Evolutionary conservation across 2,113 vertebrate genomes (phyloP).

Genomic region (Nibea coibor): DNA sequence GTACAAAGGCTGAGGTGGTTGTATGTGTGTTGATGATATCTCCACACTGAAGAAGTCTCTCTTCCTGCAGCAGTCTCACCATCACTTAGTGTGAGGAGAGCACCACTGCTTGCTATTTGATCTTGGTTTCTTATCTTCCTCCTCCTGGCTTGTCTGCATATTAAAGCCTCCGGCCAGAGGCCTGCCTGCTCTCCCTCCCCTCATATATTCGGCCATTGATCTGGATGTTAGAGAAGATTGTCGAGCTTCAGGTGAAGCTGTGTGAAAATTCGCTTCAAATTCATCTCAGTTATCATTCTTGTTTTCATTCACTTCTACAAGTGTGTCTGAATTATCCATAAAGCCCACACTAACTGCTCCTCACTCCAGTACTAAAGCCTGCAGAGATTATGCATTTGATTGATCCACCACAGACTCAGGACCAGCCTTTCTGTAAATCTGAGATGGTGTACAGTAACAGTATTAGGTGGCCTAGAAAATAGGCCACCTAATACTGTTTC

Average conservation of each 20-base stretch:
- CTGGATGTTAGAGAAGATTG: neutral
- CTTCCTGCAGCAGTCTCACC: neutral
- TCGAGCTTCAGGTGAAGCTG: neutral
- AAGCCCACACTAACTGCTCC: neutral
- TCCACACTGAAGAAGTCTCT: constrained; percentile 1
- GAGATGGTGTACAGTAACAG: too few species aligned
- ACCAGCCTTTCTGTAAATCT: neutral
- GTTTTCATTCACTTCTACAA: neutral
- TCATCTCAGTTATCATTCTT: too few species aligned
- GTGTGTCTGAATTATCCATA: neutral
- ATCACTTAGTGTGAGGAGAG: constrained; percentile 6
- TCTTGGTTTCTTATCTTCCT: constrained; percentile 40
- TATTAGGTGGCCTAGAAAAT: too few species aligned
- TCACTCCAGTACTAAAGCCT: neutral
- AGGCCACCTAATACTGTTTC: too few species aligned
- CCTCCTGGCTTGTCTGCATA: constrained; percentile 32
- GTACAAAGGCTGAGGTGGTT: neutral
- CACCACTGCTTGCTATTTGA: constrained; percentile 27
- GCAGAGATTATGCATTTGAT: neutral
- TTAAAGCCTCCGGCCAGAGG: constrained; percentile 17
- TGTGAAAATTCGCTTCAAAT: too few species aligned
- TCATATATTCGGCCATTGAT: constrained; percentile 7
- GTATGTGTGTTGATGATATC: neutral
- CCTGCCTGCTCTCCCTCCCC: constrained; percentile 15
- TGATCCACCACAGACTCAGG: neutral